These are phyloP conservation scores for Drosophila ustulata DNA, from an alignment of 2,888 invertebrate genomes.

Conservation along the genomic window DNA sequence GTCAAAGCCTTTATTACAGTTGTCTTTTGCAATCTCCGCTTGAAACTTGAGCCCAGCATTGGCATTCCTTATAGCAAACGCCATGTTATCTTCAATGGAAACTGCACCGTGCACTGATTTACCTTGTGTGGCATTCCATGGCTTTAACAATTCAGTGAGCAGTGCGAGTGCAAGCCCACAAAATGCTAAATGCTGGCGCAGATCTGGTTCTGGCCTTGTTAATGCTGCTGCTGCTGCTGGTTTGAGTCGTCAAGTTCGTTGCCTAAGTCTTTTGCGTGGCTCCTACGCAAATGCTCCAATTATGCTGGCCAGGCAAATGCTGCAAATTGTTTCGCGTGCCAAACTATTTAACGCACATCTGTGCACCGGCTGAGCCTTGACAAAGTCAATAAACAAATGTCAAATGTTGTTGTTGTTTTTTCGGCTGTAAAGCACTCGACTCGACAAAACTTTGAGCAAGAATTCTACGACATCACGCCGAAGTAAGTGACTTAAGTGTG, in stretches of 20 bases:
- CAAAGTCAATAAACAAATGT: slow-evolving; percentile 58
- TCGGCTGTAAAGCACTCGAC: slow-evolving; percentile 64
- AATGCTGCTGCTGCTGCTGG: neutral
- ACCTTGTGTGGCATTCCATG: slow-evolving; percentile 37
- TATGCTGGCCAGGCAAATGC: slow-evolving; percentile 19
- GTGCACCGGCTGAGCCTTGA: slow-evolving; percentile 46
- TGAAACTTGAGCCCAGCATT: neutral
- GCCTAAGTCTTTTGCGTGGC: slow-evolving; percentile 69
- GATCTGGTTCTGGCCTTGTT: slow-evolving; percentile 31
- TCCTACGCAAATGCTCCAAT: slow-evolving; percentile 53
- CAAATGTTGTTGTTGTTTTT: slow-evolving; percentile 33
- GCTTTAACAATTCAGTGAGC: slow-evolving; percentile 8
- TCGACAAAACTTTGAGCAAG: slow-evolving; percentile 61
- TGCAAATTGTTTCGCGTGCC: neutral
- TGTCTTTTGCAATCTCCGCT: neutral
- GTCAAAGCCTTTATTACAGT: neutral
- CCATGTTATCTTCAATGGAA: slow-evolving; percentile 22
- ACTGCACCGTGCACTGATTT: slow-evolving; percentile 14
- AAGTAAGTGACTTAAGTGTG: slow-evolving; percentile 78
- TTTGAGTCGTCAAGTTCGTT: slow-evolving; percentile 64
- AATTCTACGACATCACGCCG: slow-evolving; percentile 55
- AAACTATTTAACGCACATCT: slow-evolving; percentile 26
- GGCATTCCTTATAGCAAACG: neutral
- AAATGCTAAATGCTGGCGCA: slow-evolving; percentile 24
- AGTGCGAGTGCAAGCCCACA: slow-evolving; percentile 27